phyloP scores from a whole-genome alignment of 2,797 vertebrate genomes.

The Ara ararauna region DNA sequence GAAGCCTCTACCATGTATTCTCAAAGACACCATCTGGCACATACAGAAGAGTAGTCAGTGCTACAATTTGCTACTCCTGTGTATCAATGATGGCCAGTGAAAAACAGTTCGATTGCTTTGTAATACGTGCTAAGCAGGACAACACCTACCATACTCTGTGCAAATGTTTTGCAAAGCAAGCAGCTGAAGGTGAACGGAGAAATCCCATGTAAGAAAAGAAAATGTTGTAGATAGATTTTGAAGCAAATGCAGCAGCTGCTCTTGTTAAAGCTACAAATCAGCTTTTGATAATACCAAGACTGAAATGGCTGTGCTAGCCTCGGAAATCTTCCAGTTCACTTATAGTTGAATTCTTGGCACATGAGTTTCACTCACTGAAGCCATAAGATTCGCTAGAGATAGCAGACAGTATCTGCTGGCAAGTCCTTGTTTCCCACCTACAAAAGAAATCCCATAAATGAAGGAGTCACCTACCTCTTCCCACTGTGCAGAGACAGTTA shows the following conservation, averaged over 20 bases:
- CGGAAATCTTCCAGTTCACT: background rate
- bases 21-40: constrained; percentile 48
- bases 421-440: background rate
- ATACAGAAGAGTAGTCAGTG: background rate
- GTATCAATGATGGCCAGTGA: background rate
- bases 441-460: constrained; percentile 37
- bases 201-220: background rate
- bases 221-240: background rate
- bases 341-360: background rate
- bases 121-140: background rate
- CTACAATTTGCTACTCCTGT: background rate
- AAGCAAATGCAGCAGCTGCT: constrained; percentile 10
- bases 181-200: background rate
- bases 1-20: background rate
- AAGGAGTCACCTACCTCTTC: background rate
- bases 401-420: constrained; percentile 4
- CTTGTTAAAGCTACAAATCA: constrained; percentile 52
- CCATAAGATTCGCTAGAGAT: background rate
- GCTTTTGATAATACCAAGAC: constrained; percentile 33
- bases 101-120: background rate
- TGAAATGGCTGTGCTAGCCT: constrained; percentile 6
- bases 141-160: background rate
- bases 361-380: background rate
- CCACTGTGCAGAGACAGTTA: background rate
- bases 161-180: background rate